Conservation (phyloP, 2,888 invertebrate genomes). For the Helobdella robusta region DNA sequence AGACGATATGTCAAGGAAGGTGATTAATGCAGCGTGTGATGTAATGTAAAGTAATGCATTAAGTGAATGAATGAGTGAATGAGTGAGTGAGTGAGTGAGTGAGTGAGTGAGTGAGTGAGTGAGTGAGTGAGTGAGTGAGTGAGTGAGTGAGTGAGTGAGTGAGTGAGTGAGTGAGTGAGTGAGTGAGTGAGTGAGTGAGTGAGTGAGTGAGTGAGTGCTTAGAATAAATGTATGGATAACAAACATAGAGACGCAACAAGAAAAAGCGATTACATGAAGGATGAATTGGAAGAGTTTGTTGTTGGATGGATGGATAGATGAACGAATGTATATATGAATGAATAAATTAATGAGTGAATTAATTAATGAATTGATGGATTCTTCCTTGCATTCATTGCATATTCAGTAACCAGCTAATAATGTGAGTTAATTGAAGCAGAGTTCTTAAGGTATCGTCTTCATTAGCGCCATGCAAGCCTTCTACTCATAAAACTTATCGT, state of each 20-base stretch:
- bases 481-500: too few relatives aligned
- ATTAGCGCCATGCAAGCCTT: too few relatives aligned
- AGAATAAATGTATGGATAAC: not conserved
- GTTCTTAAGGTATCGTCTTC: too few relatives aligned
- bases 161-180: constrained; percentile 29
- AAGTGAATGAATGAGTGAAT: constrained; percentile 29
- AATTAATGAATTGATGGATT: too few relatives aligned
- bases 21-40: too few relatives aligned
- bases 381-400: too few relatives aligned
- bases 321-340: not conserved
- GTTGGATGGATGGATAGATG: not conserved
- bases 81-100: constrained; percentile 27
- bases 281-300: not conserved
- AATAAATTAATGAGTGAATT: not conserved
- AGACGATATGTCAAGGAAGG: too few relatives aligned
- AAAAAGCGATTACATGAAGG: not conserved
- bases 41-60: too few relatives aligned
- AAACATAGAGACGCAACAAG: not conserved
- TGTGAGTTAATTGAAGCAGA: too few relatives aligned
- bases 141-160: constrained; percentile 29
- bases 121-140: constrained; percentile 27
- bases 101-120: constrained; percentile 29
- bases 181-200: constrained; percentile 29
- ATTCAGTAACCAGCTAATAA: too few relatives aligned
- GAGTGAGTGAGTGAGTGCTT: constrained; percentile 26